Percentiles rank a stretch among this genome's conserved stretches.
phyloP scores from a whole-genome alignment of 2,113 vertebrate genomes.

The Mola mola region DNA sequence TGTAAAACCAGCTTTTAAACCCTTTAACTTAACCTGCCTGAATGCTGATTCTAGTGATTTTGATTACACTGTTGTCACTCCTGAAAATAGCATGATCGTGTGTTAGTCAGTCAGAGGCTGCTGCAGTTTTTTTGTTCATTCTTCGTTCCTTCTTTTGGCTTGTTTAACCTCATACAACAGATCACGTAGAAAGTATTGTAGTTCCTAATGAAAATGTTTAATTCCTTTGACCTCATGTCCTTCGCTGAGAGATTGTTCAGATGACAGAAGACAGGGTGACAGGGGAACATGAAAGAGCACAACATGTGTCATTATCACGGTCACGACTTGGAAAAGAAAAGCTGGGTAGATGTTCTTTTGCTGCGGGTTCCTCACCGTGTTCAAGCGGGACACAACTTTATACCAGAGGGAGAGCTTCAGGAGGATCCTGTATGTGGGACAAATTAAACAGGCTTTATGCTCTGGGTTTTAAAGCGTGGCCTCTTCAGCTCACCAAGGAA shows the following conservation, averaged over 20 bases:
- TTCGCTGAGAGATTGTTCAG: conserved; percentile 32
- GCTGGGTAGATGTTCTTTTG: conserved; percentile 7
- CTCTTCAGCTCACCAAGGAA: conserved; percentile 80
- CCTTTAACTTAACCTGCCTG: too few species aligned
- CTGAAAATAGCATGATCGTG: too few species aligned
- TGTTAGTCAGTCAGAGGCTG: too few species aligned
- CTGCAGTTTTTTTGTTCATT: too few species aligned
- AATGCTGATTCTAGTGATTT: too few species aligned
- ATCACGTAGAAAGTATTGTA: not conserved
- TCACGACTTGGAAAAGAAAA: conserved; percentile 15
- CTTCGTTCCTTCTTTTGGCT: not conserved
- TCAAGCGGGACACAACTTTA: conserved; percentile 37
- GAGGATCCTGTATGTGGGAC: conserved; percentile 66
- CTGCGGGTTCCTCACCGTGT: conserved; percentile 30
- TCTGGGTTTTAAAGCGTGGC: conserved; percentile 74
- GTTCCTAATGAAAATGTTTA: conserved; percentile 35
- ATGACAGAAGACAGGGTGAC: conserved; percentile 37
- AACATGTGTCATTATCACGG: conserved; percentile 31
- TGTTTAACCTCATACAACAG: not conserved
- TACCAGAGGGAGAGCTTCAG: conserved; percentile 50
- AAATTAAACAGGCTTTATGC: conserved; percentile 79
- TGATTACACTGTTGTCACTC: too few species aligned
- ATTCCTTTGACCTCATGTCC: conserved; percentile 59
- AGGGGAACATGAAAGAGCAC: too few species aligned
- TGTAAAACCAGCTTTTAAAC: too few species aligned